Evolutionary conservation across 2,888 invertebrate genomes (phyloP).

Genomic region (Congeria kusceri): DNA sequence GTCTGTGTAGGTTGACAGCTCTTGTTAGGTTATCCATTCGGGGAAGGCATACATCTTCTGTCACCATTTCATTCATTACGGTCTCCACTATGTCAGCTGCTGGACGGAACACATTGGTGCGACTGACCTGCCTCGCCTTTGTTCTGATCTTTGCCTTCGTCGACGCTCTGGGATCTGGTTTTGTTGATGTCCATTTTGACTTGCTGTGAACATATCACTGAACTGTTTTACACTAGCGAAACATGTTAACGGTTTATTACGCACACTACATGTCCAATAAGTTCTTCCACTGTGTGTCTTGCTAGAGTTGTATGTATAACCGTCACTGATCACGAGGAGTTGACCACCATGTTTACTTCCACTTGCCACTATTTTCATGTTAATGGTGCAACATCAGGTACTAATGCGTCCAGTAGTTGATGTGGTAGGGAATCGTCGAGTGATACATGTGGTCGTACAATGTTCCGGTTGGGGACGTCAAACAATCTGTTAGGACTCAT

Average conservation of each 20-base stretch:
- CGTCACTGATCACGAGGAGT: not conserved
- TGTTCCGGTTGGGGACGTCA: no score
- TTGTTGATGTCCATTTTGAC: not conserved
- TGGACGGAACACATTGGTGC: not conserved
- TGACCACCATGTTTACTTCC: not conserved
- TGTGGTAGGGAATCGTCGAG: no score
- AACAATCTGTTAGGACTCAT: no score
- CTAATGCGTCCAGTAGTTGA: no score
- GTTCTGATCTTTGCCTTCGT: not conserved
- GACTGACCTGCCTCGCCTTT: not conserved
- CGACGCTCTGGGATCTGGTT: not conserved
- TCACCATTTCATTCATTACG: slow-evolving; percentile 9
- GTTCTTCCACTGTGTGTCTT: not conserved
- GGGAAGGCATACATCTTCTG: slow-evolving; percentile 1
- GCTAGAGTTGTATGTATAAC: not conserved
- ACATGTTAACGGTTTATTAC: not conserved
- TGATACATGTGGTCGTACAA: no score
- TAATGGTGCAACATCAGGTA: no score
- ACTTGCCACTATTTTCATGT: no score
- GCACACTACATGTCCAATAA: not conserved
- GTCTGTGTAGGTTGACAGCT: slow-evolving; percentile 11
- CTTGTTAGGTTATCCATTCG: not conserved
- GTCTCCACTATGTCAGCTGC: slow-evolving; percentile 3
- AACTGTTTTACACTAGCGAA: slow-evolving; percentile 2
- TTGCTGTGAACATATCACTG: not conserved